Conservation (phyloP, 2,888 invertebrate genomes). For the Ornithoptera alexandrae region DNA sequence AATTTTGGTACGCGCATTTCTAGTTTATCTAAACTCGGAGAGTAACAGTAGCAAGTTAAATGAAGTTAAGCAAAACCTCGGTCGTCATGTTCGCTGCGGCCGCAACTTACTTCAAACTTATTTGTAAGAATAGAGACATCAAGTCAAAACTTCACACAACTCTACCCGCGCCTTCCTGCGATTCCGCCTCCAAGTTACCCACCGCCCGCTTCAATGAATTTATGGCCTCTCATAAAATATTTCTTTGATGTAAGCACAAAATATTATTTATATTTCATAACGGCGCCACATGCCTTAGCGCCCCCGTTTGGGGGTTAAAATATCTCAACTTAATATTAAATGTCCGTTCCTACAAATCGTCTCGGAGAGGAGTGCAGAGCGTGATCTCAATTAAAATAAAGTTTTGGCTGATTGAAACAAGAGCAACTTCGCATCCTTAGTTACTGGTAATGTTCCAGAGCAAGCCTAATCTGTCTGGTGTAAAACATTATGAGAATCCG, state of each 20-base stretch:
- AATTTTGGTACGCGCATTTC: background rate
- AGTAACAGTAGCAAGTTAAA: conserved; percentile 7
- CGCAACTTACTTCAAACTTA: conserved; percentile 14
- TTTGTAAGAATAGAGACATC: conserved; percentile 25
- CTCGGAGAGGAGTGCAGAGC: too few species aligned
- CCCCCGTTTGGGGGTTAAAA: too few species aligned
- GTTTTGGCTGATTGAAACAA: too few species aligned
- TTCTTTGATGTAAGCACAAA: background rate
- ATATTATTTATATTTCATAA: background rate
- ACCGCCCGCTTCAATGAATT: conserved; percentile 4
- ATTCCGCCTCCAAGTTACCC: background rate
- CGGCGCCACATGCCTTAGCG: too few species aligned
- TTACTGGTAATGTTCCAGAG: too few species aligned
- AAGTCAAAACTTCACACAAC: conserved; percentile 20
- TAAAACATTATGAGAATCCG: too few species aligned
- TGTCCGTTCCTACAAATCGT: too few species aligned
- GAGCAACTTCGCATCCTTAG: too few species aligned
- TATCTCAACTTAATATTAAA: too few species aligned
- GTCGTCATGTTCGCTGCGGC: conserved; percentile 1
- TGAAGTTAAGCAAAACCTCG: conserved; percentile 3
- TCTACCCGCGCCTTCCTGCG: conserved; percentile 3
- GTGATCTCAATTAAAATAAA: too few species aligned
- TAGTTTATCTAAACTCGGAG: conserved; percentile 6
- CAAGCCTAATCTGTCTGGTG: too few species aligned
- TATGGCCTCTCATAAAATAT: conserved; percentile 15